Evolutionary conservation across 2,797 vertebrate species (phyloP).

Genomic region (Characodon lateralis): DNA sequence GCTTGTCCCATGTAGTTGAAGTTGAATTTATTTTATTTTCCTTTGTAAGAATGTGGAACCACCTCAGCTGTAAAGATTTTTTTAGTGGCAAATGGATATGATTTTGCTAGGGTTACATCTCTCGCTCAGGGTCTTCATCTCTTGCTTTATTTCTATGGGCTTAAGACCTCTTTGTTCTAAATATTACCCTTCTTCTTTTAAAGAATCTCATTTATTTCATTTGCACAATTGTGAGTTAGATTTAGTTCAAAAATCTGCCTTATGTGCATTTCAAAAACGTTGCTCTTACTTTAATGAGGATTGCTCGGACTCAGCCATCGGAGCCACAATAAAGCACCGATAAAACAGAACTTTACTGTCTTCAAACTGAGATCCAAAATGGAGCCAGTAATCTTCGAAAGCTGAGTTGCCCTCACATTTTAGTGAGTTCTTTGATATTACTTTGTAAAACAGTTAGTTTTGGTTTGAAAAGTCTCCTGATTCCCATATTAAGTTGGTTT

Average conservation of each 20-base stretch:
- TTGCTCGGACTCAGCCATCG: background rate
- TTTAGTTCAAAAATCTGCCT: conserved; percentile 32
- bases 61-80: background rate
- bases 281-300: background rate
- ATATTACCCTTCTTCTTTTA: conserved; percentile 45
- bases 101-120: conserved; percentile 31
- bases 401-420: background rate
- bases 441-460: background rate
- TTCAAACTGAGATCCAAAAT: background rate
- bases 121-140: conserved; percentile 10
- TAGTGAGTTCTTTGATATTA: background rate
- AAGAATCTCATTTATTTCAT: conserved; percentile 62
- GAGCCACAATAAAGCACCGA: background rate
- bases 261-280: background rate
- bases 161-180: conserved; percentile 56
- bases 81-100: conserved; percentile 21
- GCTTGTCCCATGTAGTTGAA: background rate
- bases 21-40: background rate
- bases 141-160: conserved; percentile 23
- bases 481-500: background rate
- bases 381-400: background rate
- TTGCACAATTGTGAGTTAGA: conserved; percentile 48
- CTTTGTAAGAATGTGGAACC: background rate
- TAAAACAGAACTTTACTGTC: background rate
- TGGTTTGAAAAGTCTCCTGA: background rate